Conservation (phyloP, 2,113 vertebrate species). For the Oostethus manadensis region DNA sequence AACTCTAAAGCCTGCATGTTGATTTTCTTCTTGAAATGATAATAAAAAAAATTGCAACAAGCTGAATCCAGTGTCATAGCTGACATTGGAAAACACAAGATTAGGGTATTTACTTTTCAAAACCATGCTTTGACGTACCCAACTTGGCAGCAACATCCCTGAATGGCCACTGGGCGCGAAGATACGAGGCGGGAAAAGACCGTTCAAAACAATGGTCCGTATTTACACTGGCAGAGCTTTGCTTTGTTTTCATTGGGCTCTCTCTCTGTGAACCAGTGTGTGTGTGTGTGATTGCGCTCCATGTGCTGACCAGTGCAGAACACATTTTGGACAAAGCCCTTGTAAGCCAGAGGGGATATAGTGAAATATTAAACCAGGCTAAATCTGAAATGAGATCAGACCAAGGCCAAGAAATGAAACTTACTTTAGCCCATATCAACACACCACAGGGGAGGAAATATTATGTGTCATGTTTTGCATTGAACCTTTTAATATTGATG, state of each 20-base stretch:
- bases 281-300: conserved; percentile 19
- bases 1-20: too few species aligned
- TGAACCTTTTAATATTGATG: not conserved
- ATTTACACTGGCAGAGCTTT: conserved; percentile 61
- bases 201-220: conserved; percentile 53
- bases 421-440: conserved; percentile 18
- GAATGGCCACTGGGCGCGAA: conserved; percentile 35
- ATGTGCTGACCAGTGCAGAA: conserved; percentile 58
- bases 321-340: conserved; percentile 46
- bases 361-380: conserved; percentile 55
- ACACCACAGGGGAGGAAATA: conserved; percentile 11
- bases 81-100: too few species aligned
- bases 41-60: too few species aligned
- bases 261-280: conserved; percentile 16
- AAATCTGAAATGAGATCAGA: conserved; percentile 52
- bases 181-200: conserved; percentile 47
- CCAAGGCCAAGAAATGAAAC: conserved; percentile 28
- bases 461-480: not conserved
- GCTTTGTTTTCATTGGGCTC: conserved; percentile 61
- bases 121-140: conserved; percentile 8
- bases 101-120: too few species aligned
- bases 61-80: too few species aligned
- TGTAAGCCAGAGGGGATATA: conserved; percentile 41
- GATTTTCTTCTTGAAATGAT: too few species aligned
- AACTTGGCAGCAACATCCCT: conserved; percentile 2